Evolutionary conservation across 2,797 vertebrate genomes (phyloP).

Genomic region (Myripristis jacobus): DNA sequence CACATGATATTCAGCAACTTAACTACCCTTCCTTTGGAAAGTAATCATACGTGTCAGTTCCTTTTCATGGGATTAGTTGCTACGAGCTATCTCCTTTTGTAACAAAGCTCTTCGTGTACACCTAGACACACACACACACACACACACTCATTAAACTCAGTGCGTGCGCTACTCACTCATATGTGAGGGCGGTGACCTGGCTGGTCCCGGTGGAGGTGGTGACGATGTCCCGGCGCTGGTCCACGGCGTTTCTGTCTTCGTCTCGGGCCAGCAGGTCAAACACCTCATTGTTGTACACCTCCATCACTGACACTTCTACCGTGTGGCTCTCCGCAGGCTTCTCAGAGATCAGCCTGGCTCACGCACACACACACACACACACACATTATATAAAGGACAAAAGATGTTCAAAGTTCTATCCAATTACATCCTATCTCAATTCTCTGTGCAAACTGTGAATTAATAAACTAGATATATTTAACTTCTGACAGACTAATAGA

Average conservation of each 20-base stretch:
- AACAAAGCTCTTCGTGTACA: background rate
- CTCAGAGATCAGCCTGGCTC: constrained; percentile 86
- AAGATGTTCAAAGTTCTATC: background rate
- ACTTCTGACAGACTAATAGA: background rate
- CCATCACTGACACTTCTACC: constrained; percentile 86
- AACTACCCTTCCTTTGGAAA: no score
- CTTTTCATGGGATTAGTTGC: no score
- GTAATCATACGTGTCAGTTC: no score
- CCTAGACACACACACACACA: constrained; percentile 6
- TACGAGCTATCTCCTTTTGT: no score
- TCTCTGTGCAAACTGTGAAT: constrained; percentile 11
- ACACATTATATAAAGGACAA: no score
- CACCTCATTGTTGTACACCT: constrained; percentile 90
- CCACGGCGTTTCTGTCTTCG: constrained; percentile 55
- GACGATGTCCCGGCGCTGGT: constrained; percentile 80
- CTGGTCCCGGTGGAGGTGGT: constrained; percentile 82
- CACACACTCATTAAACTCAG: background rate
- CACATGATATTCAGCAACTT: no score
- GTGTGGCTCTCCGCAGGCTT: constrained; percentile 78
- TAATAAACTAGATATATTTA: background rate
- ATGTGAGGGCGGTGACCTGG: constrained; percentile 78
- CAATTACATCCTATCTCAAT: background rate
- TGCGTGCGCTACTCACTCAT: constrained; percentile 79
- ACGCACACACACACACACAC: constrained; percentile 16
- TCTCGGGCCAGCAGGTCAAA: constrained; percentile 89